Evolutionary conservation across 2,113 vertebrate genomes (phyloP).

Genomic region (Ailurus styani): DNA sequence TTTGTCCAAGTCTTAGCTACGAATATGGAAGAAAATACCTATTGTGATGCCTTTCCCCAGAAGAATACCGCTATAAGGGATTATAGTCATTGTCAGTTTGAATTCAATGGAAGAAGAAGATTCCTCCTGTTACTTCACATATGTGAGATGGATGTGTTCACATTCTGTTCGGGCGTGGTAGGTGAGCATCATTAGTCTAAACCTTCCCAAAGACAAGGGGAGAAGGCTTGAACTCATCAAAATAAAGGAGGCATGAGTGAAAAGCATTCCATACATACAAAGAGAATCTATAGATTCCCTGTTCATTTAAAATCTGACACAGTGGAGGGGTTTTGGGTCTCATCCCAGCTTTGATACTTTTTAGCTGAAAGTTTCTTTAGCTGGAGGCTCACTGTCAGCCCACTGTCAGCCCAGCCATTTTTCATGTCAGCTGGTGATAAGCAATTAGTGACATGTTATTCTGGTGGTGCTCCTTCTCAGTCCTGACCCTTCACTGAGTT

Average conservation of each 20-base stretch:
- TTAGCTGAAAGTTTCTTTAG: constrained; percentile 65
- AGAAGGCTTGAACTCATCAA: neutral
- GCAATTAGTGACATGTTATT: constrained; percentile 77
- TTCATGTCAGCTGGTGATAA: constrained; percentile 63
- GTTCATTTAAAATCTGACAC: constrained; percentile 58
- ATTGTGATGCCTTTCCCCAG: neutral
- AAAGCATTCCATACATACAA: neutral
- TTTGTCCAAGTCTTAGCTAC: neutral
- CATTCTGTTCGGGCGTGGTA: neutral
- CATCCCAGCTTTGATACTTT: constrained; percentile 66
- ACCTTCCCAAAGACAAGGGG: neutral
- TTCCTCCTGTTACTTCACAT: neutral
- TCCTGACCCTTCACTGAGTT: constrained; percentile 63
- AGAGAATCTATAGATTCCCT: neutral
- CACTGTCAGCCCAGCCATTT: constrained; percentile 62
- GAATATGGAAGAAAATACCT: neutral
- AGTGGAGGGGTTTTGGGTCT: constrained; percentile 19
- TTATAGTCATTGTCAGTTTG: neutral
- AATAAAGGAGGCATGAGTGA: neutral
- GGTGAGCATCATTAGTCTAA: neutral
- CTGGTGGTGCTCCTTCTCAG: constrained; percentile 43
- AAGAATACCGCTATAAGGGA: neutral
- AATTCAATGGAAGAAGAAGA: neutral
- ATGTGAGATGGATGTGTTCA: neutral
- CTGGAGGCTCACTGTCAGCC: constrained; percentile 55